phyloP scores from a whole-genome alignment of 2,888 invertebrate genomes.

The Apodemia zela region DNA sequence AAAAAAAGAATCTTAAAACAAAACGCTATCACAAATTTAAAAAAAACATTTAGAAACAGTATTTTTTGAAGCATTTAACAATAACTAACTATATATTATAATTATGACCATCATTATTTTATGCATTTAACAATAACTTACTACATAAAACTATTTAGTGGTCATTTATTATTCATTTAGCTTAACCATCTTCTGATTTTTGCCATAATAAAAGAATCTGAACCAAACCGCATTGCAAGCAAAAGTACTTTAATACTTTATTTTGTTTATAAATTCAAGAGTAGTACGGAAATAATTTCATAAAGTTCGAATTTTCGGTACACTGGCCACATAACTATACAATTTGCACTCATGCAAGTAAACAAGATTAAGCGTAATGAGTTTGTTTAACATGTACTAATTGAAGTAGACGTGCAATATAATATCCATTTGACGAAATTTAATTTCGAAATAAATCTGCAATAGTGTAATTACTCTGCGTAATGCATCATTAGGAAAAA shows the following conservation, averaged over 20 bases:
- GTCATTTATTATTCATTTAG: too few species aligned
- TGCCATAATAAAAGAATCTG: too few species aligned
- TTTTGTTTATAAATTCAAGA: not conserved
- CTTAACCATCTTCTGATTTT: too few species aligned
- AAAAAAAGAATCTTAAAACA: too few species aligned
- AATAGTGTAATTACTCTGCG: not conserved
- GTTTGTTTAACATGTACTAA: not conserved
- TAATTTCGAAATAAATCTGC: constrained; percentile 3
- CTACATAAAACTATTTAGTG: too few species aligned
- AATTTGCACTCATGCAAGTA: not conserved
- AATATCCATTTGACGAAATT: constrained; percentile 8
- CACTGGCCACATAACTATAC: not conserved
- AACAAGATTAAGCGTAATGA: not conserved
- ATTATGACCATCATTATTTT: too few species aligned
- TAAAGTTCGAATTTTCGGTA: not conserved
- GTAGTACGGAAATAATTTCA: not conserved
- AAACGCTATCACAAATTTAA: too few species aligned
- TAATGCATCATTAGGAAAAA: constrained; percentile 9
- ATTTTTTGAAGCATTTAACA: too few species aligned
- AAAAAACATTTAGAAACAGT: too few species aligned
- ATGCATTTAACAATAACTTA: too few species aligned
- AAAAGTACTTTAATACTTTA: not conserved
- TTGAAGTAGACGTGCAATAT: not conserved
- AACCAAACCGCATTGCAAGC: too few species aligned
- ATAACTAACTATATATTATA: too few species aligned